Base-by-base conservation (phyloP, 2,113 vertebrate genomes). In the Pseudolaguvia tuberculata region DNA sequence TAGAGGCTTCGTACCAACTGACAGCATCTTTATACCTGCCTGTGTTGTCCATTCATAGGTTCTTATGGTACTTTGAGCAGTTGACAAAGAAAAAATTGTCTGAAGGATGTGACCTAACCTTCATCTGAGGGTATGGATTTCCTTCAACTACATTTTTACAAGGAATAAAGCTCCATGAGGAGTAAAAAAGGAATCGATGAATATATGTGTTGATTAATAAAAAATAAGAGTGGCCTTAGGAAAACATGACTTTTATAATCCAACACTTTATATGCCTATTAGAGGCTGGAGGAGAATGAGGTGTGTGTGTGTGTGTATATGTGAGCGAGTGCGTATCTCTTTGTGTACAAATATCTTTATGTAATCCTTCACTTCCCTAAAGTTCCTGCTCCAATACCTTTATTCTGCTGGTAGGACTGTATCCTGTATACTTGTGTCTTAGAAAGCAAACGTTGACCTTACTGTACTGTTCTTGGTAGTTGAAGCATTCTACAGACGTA, bases 381-480 rank as follows among this genome's bases (percentile, higher is more conserved):
- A 87, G 85, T 86, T 88, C 86, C 88, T 87, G 87, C 86, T 88
- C 80, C 85, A 86, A 85, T 92, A 91, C 89, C 90, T 92, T 91
- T 91, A 90, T 91, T 91, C 89, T 88, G 89, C 90, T 91, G 90
- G 89, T 91, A 91, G 91, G 90, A 91, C 88, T 91, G 90, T 92
- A 90, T 88, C 88, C 89, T 91, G 90, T 92, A 90, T 92, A 89
- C 89, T 87, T 89, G 91, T 91, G 91, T 92, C 88, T 91, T 89
- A 90, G 75, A 87, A 89, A 77, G 83, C 83, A 87, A 87, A 88
- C 86, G 86, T 90, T 90, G 87, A 89, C 88, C 88, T 89, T 90
- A 89, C 89, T 83, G 90, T 91, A 90, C 90, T 91, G 90, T 91
- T 91, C 88, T 90, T 90, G 85, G 88, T 91, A 91, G 89, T 88